These are phyloP conservation scores for Drosophila sturtevanti DNA, from an alignment of 1,140 invertebrate species.

Conservation along the genomic window DNA sequence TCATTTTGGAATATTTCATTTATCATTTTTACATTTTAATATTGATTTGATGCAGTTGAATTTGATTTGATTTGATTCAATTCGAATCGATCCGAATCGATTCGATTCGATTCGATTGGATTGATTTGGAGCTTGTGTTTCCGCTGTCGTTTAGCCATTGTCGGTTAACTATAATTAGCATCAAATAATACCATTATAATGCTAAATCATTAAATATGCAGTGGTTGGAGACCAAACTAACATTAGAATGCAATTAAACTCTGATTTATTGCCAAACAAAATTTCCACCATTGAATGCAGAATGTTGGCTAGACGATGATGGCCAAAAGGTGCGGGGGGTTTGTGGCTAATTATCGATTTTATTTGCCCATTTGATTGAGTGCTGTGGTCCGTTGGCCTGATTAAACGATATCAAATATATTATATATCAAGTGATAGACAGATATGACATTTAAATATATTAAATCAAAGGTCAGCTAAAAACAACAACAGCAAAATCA, in stretches of 20 bases:
- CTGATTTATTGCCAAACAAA: conserved; percentile 41
- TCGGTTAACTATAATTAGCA: conserved; percentile 67
- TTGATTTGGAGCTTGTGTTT: conserved; percentile 21
- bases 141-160: conserved; percentile 19
- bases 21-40: background rate
- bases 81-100: background rate
- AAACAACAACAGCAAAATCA: background rate
- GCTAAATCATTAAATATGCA: conserved; percentile 71
- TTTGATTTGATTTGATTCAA: background rate
- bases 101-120: background rate
- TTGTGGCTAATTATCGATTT: conserved; percentile 66
- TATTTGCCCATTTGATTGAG: conserved; percentile 12
- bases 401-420: conserved; percentile 11
- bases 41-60: background rate
- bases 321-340: background rate
- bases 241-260: conserved; percentile 53
- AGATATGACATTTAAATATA: background rate
- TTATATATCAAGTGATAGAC: too few relatives aligned
- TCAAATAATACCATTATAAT: conserved; percentile 69
- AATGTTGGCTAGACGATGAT: background rate
- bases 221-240: conserved; percentile 11
- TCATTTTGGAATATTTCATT: background rate
- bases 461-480: background rate
- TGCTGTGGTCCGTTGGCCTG: background rate
- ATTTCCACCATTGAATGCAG: background rate